These are phyloP conservation scores for Bubo bubo DNA, from an alignment of 2,113 vertebrate species.

Conservation along the genomic window DNA sequence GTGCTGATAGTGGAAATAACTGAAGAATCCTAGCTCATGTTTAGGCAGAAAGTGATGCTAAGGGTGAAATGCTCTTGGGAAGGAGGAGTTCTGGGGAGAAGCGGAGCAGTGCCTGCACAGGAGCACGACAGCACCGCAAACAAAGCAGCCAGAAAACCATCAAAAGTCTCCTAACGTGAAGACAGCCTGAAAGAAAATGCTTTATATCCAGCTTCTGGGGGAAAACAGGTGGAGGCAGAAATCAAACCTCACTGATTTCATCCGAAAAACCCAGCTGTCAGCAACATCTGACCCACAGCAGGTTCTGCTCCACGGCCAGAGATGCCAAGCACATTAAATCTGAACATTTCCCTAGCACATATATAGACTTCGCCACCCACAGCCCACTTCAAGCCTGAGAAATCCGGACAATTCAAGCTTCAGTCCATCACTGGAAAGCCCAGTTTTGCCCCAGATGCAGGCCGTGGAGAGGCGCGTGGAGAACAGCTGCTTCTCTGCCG, in stretches of 20 bases:
- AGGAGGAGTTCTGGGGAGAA: neutral
- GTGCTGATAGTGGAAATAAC: neutral
- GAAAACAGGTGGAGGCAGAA: neutral
- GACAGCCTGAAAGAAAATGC: neutral
- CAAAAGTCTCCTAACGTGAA: accelerated
- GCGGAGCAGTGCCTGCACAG: accelerated
- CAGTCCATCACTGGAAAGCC: too few relatives aligned
- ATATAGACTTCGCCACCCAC: neutral
- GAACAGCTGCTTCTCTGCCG: neutral
- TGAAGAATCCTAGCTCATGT: neutral
- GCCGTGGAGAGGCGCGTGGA: accelerated
- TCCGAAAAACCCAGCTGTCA: neutral
- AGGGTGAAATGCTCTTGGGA: neutral
- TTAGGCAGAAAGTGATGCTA: neutral
- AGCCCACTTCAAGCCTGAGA: neutral
- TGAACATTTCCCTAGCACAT: too few relatives aligned
- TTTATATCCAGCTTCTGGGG: neutral
- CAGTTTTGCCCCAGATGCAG: neutral
- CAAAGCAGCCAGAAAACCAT: neutral
- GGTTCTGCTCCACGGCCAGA: neutral
- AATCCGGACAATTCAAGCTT: neutral
- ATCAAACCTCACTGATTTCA: neutral
- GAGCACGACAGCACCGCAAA: neutral
- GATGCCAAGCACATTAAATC: too few relatives aligned
- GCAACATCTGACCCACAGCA: neutral